Percentiles rank a stretch among this genome's conserved stretches.
phyloP scores from a whole-genome alignment of 1,140 invertebrate genomes.

The Drosophila dunni region DNA sequence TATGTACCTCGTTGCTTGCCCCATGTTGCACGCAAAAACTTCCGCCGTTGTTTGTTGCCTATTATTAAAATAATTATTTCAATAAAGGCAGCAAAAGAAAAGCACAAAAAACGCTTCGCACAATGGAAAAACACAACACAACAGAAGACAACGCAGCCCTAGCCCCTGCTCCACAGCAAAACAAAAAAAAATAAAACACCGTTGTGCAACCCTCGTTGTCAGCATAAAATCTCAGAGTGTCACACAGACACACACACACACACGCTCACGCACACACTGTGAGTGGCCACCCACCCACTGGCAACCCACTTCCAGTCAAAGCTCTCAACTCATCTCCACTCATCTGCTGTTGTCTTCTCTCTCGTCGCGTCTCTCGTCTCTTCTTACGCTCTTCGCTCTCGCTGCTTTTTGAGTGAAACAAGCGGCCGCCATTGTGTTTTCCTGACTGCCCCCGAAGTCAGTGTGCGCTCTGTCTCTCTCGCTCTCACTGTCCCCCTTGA shows the following conservation, averaged over 20 bases:
- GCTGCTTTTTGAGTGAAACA: slow-evolving; percentile 76
- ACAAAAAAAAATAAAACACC: no score
- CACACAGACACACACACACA: slow-evolving; percentile 25
- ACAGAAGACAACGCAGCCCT: slow-evolving; percentile 12
- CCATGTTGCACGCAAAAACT: slow-evolving; percentile 41
- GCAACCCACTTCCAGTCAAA: slow-evolving; percentile 60
- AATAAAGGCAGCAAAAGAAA: slow-evolving; percentile 81
- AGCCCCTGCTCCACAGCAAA: background rate
- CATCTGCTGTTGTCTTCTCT: slow-evolving; percentile 8
- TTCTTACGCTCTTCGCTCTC: slow-evolving; percentile 36
- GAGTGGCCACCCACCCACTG: slow-evolving; percentile 47
- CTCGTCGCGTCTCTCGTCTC: slow-evolving; percentile 32
- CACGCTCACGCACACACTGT: slow-evolving; percentile 25
- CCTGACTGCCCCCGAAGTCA: slow-evolving; percentile 22
- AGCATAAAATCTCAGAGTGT: slow-evolving; percentile 70
- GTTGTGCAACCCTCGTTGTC: slow-evolving; percentile 71
- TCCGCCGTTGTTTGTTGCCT: slow-evolving; percentile 74
- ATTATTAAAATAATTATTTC: slow-evolving; percentile 84
- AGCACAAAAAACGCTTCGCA: slow-evolving; percentile 76
- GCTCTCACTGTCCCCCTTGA: background rate
- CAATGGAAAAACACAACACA: slow-evolving; percentile 51
- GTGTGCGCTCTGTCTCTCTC: background rate
- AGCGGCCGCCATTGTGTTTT: slow-evolving; percentile 78
- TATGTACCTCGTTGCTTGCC: slow-evolving; percentile 33
- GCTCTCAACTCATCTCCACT: slow-evolving; percentile 42